Conservation (phyloP, 37 sponge, comb jelly and placozoan species). For the Dysidea cf. avara region DNA sequence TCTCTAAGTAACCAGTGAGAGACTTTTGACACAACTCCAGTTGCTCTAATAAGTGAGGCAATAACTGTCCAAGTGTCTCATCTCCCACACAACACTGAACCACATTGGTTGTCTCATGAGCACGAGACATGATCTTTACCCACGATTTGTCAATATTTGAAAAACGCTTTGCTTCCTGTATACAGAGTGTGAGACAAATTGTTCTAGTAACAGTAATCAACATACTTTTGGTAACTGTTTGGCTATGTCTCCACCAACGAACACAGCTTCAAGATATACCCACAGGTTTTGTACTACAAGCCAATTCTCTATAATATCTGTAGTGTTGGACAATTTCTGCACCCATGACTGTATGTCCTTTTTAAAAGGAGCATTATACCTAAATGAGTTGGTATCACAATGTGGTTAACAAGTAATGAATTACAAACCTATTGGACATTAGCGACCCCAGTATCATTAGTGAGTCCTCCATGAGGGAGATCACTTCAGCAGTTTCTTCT, state of each 20-base stretch:
- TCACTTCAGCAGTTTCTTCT: constrained; percentile 84
- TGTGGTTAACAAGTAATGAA: neutral
- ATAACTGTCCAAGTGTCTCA: constrained; percentile 92
- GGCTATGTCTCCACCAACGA: constrained; percentile 99
- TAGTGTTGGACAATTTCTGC: constrained; percentile 90
- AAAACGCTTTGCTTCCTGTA: constrained; percentile 87
- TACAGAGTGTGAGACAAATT: neutral
- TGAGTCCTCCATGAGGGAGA: constrained; percentile 96
- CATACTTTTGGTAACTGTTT: constrained; percentile 96
- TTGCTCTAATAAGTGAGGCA: constrained; percentile 96
- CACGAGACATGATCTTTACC: constrained; percentile 95
- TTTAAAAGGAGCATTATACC: constrained; percentile 97
- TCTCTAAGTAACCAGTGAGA: constrained; percentile 96
- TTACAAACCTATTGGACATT: constrained; percentile 87
- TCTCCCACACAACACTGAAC: constrained; percentile 98
- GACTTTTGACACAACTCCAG: constrained; percentile 97
- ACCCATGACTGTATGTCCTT: constrained; percentile 91
- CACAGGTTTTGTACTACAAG: constrained; percentile 96
- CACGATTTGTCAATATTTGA: constrained; percentile 96
- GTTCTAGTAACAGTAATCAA: neutral
- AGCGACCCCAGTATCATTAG: constrained; percentile 97
- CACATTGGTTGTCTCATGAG: constrained; percentile 90
- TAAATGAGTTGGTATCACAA: constrained; percentile 9
- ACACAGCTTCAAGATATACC: constrained; percentile 98
- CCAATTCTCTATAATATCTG: constrained; percentile 99